Conservation (phyloP, 2,113 vertebrate genomes). For the Canis aureus region DNA sequence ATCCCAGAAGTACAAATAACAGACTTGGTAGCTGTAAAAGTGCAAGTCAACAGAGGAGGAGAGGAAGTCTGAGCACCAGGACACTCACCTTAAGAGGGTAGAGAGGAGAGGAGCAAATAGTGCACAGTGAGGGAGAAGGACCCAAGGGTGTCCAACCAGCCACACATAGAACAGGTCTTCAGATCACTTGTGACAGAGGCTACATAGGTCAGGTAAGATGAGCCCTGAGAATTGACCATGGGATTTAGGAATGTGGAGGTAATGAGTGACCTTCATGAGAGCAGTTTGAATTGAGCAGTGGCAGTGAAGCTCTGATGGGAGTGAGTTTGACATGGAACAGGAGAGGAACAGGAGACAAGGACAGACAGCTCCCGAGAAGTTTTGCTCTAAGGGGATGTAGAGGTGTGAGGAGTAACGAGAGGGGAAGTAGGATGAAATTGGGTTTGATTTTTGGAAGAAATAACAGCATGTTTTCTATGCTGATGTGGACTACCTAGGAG, state of each 20-base stretch:
- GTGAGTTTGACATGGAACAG: background rate
- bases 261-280: constrained; percentile 64
- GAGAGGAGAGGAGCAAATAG: background rate
- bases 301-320: constrained; percentile 29
- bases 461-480: background rate
- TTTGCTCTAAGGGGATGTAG: constrained; percentile 3
- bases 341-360: constrained; percentile 32
- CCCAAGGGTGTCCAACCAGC: background rate
- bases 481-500: background rate
- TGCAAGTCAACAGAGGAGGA: background rate
- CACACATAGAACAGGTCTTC: background rate
- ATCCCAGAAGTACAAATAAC: background rate
- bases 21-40: background rate
- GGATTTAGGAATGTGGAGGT: background rate
- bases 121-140: constrained; percentile 39
- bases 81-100: background rate
- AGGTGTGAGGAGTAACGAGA: constrained; percentile 1
- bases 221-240: background rate
- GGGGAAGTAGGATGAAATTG: constrained; percentile 21
- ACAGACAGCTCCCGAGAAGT: constrained; percentile 27
- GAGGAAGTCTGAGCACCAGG: background rate
- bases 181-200: constrained; percentile 57
- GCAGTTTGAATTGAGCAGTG: constrained; percentile 27
- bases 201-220: constrained; percentile 14
- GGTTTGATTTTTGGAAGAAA: constrained; percentile 2